A percentile compares a stretch with the other conserved stretches of the same genome.
These are phyloP conservation scores for Chrysemys picta DNA, from an alignment of 2,113 vertebrate species.

Conservation along the genomic window DNA sequence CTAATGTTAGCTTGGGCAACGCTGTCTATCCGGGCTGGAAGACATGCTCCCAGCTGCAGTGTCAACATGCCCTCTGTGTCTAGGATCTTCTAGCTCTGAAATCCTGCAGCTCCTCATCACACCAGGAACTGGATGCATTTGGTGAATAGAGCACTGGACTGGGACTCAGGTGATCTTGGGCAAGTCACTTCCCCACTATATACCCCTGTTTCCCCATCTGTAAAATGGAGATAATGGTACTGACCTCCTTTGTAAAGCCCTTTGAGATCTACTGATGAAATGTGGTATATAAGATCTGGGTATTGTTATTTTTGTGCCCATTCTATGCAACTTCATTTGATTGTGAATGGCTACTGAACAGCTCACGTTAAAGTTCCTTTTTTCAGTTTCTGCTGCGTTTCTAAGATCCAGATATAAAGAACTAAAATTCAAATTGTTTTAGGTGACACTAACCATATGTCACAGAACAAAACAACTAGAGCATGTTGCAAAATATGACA, in stretches of 20 bases:
- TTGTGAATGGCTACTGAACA: no score
- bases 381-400: no score
- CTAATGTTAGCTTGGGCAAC: background rate
- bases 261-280: background rate
- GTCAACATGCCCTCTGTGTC: background rate
- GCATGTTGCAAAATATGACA: background rate
- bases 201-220: background rate
- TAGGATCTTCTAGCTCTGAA: background rate
- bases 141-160: background rate
- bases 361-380: no score
- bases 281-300: no score
- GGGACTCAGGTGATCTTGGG: background rate
- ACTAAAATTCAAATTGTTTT: no score
- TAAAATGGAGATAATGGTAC: background rate
- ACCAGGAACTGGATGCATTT: background rate
- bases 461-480: accelerated
- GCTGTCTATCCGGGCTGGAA: background rate
- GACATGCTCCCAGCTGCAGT: background rate
- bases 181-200: background rate
- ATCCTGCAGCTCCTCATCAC: background rate
- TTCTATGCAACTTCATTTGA: background rate
- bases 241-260: background rate
- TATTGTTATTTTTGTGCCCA: background rate
- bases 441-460: background rate
- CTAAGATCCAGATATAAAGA: no score